Base-by-base conservation (phyloP, 2,888 invertebrate species). In the Timandra comae region DNA sequence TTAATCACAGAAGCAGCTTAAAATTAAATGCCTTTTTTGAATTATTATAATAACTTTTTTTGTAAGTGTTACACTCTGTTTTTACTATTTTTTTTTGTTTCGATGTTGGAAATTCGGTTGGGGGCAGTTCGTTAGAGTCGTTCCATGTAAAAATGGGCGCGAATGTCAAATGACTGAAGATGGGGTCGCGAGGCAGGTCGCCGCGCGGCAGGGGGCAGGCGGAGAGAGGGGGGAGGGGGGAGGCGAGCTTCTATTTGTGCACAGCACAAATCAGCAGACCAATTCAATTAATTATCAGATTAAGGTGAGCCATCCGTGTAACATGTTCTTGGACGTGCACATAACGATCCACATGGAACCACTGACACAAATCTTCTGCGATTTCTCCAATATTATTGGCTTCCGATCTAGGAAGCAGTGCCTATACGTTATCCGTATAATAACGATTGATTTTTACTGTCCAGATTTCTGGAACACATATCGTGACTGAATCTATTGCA, bases 211-310 rank as follows among this genome's bases (percentile, higher is more conserved):
- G 51, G 56, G 60, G 52, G 47, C 63, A 55, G 51, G 50, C 48
- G 51, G 56, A 45, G 61, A 53, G 56, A 56, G 46, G 47, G 35
- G 54, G 57, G 65, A 70, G 68, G 66, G 71, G 70, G 70, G 56
- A 63, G 46, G 65, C 54, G 61, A 61, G 57, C 49, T 56, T 72
- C 84, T 86, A 85, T 86, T 85, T 85, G 73, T 68, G 84, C 74
- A 54, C 75, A 70, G 65, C 74, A 82, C 84, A 84, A 85, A 86
- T 85, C 85, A 84, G 65, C 71, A 72, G 77, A 77, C 79, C 70
- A 67, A 74, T 76, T 81, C 80, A 79, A 86, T 86, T 85, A 85
- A 86, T 86, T 82, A 85, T 82, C 67, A 78, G 81, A 85, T 86
- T 85, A 84, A 85, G 78, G 84, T 82, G 84, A 79, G 78, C 76